Base-by-base conservation (phyloP, 2,888 invertebrate species). In the Trachelus stipa region DNA sequence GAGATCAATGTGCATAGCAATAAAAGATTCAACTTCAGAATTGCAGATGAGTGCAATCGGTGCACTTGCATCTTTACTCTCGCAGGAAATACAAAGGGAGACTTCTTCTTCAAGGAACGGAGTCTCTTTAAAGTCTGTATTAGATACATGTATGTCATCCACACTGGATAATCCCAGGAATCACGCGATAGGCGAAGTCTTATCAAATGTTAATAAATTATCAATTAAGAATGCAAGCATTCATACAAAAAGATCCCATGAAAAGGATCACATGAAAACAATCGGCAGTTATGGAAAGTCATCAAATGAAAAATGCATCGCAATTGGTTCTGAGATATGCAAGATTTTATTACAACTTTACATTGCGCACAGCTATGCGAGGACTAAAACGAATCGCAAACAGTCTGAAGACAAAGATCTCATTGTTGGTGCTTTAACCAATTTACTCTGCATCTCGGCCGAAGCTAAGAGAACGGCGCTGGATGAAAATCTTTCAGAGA, bases 401-500 rank as follows among this genome's bases (percentile, higher is more conserved):
- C 87, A 88, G 11, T 80, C 81, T 3, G 91, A 89, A 56, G 92
- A 92, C 77, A 92, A 92, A 83, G 87, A 88, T n/a, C 80, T 91
- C 1, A 89, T 93, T 31, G 85, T 90, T 1, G 88, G 89, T 30
- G 91, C 92, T 0, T 85, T 93, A 37, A 90, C 92, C 0, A 92
- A 92, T 85, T 83, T 93, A 35, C 83, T 93, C 1, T 91, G 92
- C 68, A 87, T 93, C 31, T 93, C 93, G 0, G 82, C 82, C 11
- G 91, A 92, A 82, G 93, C 93, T 0, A 93, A 93, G 83, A 90
- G 85, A 79, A 87, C 87, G 75, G 93, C 93, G 0, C 81, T 93
- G 1, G 82, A 87, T 34, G 89, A 91, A 79, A 91, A 92, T 69
- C 87, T 93, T 9, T 84, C 92, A 2, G 87, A 88, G 75, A 90